Evolutionary conservation across 2,888 invertebrate genomes (phyloP), one percentile per base, ranked within the genome.

Genomic region (Drosophila pseudotakahashii): DNA sequence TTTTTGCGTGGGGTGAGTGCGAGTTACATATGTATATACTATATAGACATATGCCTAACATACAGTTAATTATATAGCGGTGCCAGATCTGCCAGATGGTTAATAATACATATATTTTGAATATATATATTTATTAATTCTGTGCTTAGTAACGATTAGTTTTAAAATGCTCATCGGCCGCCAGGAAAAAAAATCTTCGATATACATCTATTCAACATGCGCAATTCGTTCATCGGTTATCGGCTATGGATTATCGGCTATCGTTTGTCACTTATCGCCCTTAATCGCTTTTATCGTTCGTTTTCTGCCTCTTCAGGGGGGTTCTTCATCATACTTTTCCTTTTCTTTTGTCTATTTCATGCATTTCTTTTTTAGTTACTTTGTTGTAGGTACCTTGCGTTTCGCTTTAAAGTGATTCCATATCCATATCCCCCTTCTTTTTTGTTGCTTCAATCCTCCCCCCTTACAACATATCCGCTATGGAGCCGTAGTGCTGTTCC

Each of bases 401-500:
- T 84, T 52, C 77, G 74, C 68, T 63, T 51, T 50, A 36, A 45
- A 50, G 39, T 64, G 44, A 14, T 63, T 41, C 58, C 60, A 19
- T 23, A 10, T 36, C 51, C 23, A 11, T 14, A 34, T 39, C 34
- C 11, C 19, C 41, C 0, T 3, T 14, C 14, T 10, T 14, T 7
- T 3, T 39, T 10, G 11, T 7, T 5, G 5, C 19, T 19, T 30
- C 19, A 26, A 26, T 13, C 23, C 13, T n/a, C 47, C 9, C 16
- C 30, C 23, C 51, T 88, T 78, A 89, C 81, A 89, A 76, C 85
- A 85, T 85, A 54, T 89, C 88, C 54, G 83, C 60, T 69, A 82
- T 71, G 57, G 89, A 88, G 77, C 90, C 91, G 39, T 82, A 87
- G 63, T 90, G 85, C 80, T 90, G 85, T 71, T 91, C 84, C 76